These are phyloP conservation scores for Pangasius krempfi DNA, from an alignment of 2,797 vertebrate genomes.

Conservation along the genomic window DNA sequence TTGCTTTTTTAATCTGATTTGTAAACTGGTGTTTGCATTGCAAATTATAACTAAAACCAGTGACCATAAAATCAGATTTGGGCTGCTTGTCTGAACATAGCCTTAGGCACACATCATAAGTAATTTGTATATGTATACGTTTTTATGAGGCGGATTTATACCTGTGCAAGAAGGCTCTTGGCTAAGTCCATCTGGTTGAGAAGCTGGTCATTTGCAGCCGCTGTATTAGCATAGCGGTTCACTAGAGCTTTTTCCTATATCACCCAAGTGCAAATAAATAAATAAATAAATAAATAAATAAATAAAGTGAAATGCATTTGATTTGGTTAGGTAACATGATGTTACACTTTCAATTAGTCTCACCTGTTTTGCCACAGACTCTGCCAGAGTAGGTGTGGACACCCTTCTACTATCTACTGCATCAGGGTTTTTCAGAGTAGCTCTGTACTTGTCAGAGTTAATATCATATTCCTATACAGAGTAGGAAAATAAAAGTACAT, in stretches of 20 bases:
- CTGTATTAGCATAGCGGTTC: conserved; percentile 79
- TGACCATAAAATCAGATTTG: neutral
- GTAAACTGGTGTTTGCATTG: neutral
- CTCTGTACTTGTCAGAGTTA: conserved; percentile 83
- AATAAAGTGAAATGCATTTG: neutral
- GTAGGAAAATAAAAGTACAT: neutral
- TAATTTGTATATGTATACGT: neutral
- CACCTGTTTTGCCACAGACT: conserved; percentile 88
- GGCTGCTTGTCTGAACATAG: neutral
- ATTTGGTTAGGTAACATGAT: neutral
- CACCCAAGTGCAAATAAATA: conserved; percentile 39
- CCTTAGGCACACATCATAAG: neutral
- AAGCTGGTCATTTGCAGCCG: conserved; percentile 81
- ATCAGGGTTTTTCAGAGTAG: conserved; percentile 75
- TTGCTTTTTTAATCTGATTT: neutral
- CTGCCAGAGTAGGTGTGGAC: conserved; percentile 73
- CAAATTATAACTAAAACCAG: neutral
- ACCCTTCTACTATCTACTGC: conserved; percentile 70
- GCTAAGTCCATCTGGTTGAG: conserved; percentile 87
- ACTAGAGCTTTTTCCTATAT: conserved; percentile 84
- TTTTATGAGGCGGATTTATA: conserved; percentile 60
- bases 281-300: neutral
- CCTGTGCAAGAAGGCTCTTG: conserved; percentile 82
- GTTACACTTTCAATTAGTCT: conserved; percentile 24
- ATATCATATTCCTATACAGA: conserved; percentile 85